A percentile compares a stretch with the other conserved stretches of the same genome.
These are phyloP conservation scores for Prunella strophiata DNA, from an alignment of 2,797 vertebrate species.

Conservation along the genomic window DNA sequence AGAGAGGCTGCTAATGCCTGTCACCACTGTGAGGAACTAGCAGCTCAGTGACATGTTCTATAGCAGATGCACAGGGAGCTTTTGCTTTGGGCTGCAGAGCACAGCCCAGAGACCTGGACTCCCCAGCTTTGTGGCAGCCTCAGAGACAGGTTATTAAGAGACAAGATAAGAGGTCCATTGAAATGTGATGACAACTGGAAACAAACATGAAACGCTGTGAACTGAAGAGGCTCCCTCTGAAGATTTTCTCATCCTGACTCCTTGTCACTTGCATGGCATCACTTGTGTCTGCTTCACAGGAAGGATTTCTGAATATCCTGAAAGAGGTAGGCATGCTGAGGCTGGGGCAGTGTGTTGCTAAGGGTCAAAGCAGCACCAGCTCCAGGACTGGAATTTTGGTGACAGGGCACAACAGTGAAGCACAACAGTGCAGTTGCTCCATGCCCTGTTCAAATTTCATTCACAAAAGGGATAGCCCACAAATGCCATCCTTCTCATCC, in stretches of 20 bases:
- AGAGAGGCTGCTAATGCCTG: neutral
- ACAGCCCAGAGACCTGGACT: neutral
- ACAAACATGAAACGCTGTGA: accelerated
- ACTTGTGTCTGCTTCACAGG: neutral
- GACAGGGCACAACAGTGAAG: neutral
- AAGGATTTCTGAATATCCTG: neutral
- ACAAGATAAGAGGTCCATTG: neutral
- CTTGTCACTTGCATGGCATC: neutral
- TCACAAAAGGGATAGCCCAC: neutral
- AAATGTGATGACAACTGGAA: neutral
- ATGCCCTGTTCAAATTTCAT: accelerated
- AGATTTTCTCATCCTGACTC: neutral
- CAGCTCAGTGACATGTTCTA: neutral
- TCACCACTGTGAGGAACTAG: neutral
- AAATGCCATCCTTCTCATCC: neutral
- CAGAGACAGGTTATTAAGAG: neutral
- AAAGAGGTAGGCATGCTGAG: neutral
- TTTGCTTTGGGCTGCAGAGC: neutral
- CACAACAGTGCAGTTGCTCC: neutral
- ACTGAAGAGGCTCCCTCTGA: neutral
- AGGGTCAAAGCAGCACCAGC: neutral
- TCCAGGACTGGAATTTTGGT: neutral
- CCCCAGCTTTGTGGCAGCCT: neutral
- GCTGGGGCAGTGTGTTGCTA: neutral
- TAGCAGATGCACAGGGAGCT: accelerated